phyloP scores from a whole-genome alignment of 2,113 vertebrate genomes.

The Tychaedon coryphoeus region DNA sequence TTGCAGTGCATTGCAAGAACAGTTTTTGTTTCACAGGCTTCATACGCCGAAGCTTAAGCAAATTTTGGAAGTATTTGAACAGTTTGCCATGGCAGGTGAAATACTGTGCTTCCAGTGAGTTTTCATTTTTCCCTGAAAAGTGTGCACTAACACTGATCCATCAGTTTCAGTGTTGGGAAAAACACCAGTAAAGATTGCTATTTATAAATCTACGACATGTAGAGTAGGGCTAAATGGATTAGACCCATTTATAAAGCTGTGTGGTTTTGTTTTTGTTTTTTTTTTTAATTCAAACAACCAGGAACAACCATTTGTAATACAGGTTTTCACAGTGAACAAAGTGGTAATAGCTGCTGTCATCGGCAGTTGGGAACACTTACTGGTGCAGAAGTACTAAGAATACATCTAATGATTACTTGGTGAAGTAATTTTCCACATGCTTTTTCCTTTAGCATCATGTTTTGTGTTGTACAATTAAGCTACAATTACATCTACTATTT shows the following conservation, averaged over 20 bases:
- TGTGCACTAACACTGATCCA: constrained; percentile 50
- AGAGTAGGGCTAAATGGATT: constrained; percentile 76
- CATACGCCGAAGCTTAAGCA: background rate
- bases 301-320: constrained; percentile 68
- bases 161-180: constrained; percentile 67
- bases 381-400: constrained; percentile 69
- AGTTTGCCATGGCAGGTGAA: constrained; percentile 59
- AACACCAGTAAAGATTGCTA: constrained; percentile 70
- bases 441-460: constrained; percentile 73
- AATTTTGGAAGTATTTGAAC: constrained; percentile 1
- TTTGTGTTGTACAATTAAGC: constrained; percentile 82
- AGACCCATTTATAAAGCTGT: constrained; percentile 75
- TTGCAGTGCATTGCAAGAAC: background rate
- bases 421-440: constrained; percentile 66
- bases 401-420: constrained; percentile 53
- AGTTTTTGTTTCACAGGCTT: background rate
- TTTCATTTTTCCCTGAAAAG: constrained; percentile 52
- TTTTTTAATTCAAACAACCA: constrained; percentile 62
- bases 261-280: constrained; percentile 31
- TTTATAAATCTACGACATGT: constrained; percentile 65
- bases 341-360: constrained; percentile 62
- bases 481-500: constrained; percentile 80
- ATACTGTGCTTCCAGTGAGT: constrained; percentile 56
- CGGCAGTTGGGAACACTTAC: constrained; percentile 68
- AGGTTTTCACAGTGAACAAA: constrained; percentile 67